Evolutionary conservation across 2,888 invertebrate genomes (phyloP), one percentile per base, ranked within the genome.

Genomic region (Desoria tigrina): DNA sequence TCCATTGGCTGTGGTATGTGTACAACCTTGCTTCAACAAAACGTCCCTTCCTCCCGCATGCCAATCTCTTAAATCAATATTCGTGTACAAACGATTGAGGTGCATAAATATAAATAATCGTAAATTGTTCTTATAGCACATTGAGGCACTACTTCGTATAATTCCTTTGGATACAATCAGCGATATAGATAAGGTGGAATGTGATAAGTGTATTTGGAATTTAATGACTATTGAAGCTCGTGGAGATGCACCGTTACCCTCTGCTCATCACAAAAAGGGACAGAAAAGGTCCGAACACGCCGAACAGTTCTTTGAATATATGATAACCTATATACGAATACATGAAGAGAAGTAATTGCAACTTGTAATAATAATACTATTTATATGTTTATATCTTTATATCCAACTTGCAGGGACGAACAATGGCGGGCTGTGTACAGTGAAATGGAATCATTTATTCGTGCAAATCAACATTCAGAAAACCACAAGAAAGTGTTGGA

Each of bases 391-490:
- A n/a, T n/a, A n/a, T n/a, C n/a, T n/a, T n/a, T n/a, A n/a, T n/a
- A n/a, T n/a, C n/a, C n/a, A 32, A 4, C 32, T 9, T 24, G 7
- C 75, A 83, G 84, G 71, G 94, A 95, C 76, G 95, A 96, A 78
- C 93, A 94, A 77, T 96, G 96, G 82, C 87, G 91, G 53, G 85
- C 91, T 28, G 86, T 96, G 79, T 97, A 95, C 90, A 85, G 86
- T 32, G 96, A 97, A 79, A 80, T 96, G 55, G 96, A 96, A 79
- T 87, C 87, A 14, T 83, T 94, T 42, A 82, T 96, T 0, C 87
- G 90, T 61, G 86, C 87, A 27, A 89, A 90, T 79, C 85, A 89
- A 27, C 88, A 88, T 60, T 89, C 93, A 0, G 83, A 88, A 2
- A 87, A 87, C 73, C 96, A 96, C 78, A 86, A 87, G 68, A 86